Evolutionary conservation across 2,888 invertebrate species (phyloP).

Genomic region (Agelastica alni): DNA sequence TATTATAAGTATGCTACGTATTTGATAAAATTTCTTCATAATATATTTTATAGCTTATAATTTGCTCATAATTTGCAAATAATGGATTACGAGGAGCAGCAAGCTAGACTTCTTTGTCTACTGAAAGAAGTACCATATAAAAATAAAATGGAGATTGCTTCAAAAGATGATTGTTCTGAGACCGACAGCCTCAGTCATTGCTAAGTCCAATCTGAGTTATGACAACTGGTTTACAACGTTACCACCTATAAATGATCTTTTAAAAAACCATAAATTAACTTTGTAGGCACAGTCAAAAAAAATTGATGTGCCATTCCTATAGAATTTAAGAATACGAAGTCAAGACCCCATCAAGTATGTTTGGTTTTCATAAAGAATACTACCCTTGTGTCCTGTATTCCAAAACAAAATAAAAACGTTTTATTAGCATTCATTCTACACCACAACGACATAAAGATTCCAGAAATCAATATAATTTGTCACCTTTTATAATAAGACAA

Average conservation of each 20-base stretch:
- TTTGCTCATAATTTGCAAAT: neutral
- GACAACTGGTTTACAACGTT: neutral
- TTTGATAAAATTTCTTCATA: no score
- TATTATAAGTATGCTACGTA: neutral
- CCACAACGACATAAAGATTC: neutral
- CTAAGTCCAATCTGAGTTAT: neutral
- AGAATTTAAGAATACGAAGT: neutral
- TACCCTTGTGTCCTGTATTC: neutral
- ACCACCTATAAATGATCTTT: neutral
- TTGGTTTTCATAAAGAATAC: neutral
- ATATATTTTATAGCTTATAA: no score
- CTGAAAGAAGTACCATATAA: neutral
- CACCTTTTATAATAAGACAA: neutral
- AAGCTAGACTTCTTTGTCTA: neutral
- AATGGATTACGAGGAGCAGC: neutral
- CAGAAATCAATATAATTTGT: neutral
- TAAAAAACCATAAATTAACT: neutral
- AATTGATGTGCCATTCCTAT: neutral
- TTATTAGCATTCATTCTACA: neutral
- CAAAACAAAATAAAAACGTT: conserved; percentile 2
- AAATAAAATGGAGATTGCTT: neutral
- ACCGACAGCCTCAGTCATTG: neutral
- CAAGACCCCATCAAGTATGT: neutral
- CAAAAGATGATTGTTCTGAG: conserved; percentile 3
- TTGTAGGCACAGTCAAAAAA: neutral